Evolutionary conservation across 2,113 vertebrate genomes (phyloP).

Genomic region (Siniperca chuatsi): DNA sequence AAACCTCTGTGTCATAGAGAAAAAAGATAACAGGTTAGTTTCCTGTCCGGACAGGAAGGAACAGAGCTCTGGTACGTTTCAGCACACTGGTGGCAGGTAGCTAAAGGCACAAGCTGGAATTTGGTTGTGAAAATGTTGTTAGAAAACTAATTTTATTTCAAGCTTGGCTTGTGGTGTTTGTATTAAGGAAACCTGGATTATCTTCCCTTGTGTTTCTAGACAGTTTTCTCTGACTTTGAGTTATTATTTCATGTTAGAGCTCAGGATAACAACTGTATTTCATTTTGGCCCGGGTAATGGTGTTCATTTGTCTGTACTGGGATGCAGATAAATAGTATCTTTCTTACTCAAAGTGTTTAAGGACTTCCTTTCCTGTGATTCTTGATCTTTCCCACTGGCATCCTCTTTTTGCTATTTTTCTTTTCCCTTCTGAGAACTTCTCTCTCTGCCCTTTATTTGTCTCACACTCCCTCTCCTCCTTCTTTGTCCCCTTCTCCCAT

Average conservation of each 20-base stretch:
- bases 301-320: slow-evolving; percentile 21
- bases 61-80: slow-evolving; percentile 69
- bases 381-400: slow-evolving; percentile 13
- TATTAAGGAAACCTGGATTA: slow-evolving; percentile 54
- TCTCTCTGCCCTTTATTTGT: not conserved
- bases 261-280: slow-evolving; percentile 27
- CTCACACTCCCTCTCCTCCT: slow-evolving; percentile 49
- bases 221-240: slow-evolving; percentile 40
- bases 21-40: slow-evolving; percentile 61
- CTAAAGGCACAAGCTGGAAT: slow-evolving; percentile 39
- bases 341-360: slow-evolving; percentile 31
- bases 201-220: slow-evolving; percentile 45
- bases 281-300: not conserved
- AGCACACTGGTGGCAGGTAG: slow-evolving; percentile 35
- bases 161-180: slow-evolving; percentile 30
- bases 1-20: slow-evolving; percentile 55
- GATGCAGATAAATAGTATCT: slow-evolving; percentile 46
- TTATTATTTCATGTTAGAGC: slow-evolving; percentile 24
- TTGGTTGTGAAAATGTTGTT: slow-evolving; percentile 20
- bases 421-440: slow-evolving; percentile 31
- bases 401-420: slow-evolving; percentile 45
- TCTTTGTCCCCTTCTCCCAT: slow-evolving; percentile 47
- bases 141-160: slow-evolving; percentile 42
- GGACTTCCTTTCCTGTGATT: slow-evolving; percentile 25
- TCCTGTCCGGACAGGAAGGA: slow-evolving; percentile 74